Conservation (phyloP, 2,113 vertebrate species). For the Turnix velox region DNA sequence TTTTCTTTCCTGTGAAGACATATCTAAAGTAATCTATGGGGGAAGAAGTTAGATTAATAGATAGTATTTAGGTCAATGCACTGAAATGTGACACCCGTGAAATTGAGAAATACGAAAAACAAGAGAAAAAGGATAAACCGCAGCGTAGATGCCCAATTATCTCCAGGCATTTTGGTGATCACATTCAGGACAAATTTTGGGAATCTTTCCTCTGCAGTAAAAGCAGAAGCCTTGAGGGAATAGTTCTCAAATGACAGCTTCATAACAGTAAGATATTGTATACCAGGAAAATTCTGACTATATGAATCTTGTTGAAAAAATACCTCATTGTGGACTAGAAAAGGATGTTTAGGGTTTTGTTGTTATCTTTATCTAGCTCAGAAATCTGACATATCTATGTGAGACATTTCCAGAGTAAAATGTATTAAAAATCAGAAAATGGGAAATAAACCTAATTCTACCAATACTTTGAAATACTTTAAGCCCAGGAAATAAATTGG, state of each 20-base stretch:
- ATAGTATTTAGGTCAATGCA: not conserved
- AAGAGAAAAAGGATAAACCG: not conserved
- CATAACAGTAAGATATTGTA: not conserved
- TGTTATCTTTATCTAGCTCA: not conserved
- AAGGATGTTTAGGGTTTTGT: not conserved
- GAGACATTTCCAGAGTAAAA: not conserved
- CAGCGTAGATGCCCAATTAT: not conserved
- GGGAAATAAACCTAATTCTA: not conserved
- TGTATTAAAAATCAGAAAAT: not conserved
- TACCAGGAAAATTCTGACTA: not conserved
- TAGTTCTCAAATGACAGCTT: not conserved
- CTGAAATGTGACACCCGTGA: not conserved
- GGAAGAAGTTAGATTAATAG: not conserved
- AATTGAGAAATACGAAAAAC: not conserved
- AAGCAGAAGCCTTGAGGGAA: not conserved
- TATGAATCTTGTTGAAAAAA: not conserved
- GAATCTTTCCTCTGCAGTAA: not conserved
- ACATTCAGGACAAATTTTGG: not conserved
- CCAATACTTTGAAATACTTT: not conserved
- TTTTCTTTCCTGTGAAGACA: not conserved
- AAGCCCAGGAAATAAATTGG: not conserved
- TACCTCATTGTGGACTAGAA: not conserved
- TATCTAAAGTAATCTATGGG: not conserved
- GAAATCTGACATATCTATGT: not conserved
- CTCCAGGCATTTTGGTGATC: not conserved